These are phyloP conservation scores for Phasia obesa DNA, from an alignment of 2,888 invertebrate species.

Conservation along the genomic window DNA sequence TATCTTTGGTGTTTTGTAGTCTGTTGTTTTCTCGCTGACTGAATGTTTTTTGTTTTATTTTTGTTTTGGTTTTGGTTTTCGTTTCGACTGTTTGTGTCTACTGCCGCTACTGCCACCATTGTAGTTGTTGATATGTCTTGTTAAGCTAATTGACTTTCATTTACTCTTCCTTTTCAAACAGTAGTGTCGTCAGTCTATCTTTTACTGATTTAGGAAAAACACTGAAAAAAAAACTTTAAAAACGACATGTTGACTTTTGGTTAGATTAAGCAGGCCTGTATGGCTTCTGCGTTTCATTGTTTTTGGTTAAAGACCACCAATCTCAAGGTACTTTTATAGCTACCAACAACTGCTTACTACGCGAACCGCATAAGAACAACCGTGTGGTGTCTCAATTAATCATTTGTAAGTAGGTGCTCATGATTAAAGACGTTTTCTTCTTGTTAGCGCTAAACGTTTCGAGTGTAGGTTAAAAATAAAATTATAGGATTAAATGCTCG, in stretches of 20 bases:
- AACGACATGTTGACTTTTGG: constrained; percentile 62
- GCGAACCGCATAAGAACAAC: constrained; percentile 28
- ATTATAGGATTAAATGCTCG: constrained; percentile 45
- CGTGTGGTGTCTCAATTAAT: constrained; percentile 71
- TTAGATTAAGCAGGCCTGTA: constrained; percentile 61
- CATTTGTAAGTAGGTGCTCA: constrained; percentile 69
- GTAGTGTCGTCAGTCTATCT: constrained; percentile 64
- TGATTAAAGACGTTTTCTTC: constrained; percentile 67
- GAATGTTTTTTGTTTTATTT: constrained; percentile 22
- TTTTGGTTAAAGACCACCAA: constrained; percentile 59
- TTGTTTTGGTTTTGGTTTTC: constrained; percentile 4
- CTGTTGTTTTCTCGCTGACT: constrained; percentile 65
- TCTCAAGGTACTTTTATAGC: constrained; percentile 44
- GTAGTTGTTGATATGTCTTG: constrained; percentile 75
- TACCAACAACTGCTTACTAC: constrained; percentile 30
- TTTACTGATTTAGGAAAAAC: constrained; percentile 52
- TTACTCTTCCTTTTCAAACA: constrained; percentile 67
- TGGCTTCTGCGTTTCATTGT: constrained; percentile 23
- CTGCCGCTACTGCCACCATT: neutral
- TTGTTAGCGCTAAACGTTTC: constrained; percentile 46
- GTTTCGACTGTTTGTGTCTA: constrained; percentile 14
- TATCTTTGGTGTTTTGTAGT: constrained; percentile 70
- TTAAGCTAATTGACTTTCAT: constrained; percentile 80
- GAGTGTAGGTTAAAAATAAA: constrained; percentile 54
- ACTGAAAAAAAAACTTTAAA: constrained; percentile 12